Percentiles rank a stretch among this genome's conserved stretches.
Conservation (phyloP, 2,888 invertebrate genomes). For the Scaptomyza reducta region DNA sequence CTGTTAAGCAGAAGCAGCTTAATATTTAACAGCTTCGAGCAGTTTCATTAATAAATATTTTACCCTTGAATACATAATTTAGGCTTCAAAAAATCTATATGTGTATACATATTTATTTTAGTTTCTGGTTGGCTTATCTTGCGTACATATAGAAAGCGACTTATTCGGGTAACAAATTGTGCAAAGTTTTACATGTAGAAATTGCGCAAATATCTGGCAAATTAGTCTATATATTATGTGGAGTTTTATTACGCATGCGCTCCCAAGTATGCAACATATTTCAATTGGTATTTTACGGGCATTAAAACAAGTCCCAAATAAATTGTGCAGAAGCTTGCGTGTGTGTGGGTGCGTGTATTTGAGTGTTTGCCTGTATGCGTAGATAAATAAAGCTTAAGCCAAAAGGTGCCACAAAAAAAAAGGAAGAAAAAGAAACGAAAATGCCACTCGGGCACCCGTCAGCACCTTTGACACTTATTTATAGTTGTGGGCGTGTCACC, state of each 20-base stretch:
- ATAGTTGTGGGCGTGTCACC: constrained; percentile 58
- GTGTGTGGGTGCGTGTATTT: not conserved
- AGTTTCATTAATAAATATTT: constrained; percentile 73
- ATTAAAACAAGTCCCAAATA: constrained; percentile 44
- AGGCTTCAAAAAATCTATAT: constrained; percentile 17
- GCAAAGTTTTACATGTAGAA: constrained; percentile 26
- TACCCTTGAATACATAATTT: constrained; percentile 47
- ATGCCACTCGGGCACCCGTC: constrained; percentile 30
- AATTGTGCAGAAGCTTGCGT: constrained; percentile 39
- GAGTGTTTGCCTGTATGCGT: constrained; percentile 4
- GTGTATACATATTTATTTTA: constrained; percentile 16
- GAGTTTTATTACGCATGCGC: constrained; percentile 53
- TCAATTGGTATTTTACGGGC: constrained; percentile 45
- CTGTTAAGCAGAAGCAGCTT: constrained; percentile 40
- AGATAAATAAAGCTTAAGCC: constrained; percentile 19
- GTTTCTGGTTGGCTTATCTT: constrained; percentile 13
- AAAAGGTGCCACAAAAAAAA: constrained; percentile 35
- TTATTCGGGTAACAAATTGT: constrained; percentile 32
- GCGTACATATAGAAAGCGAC: constrained; percentile 29
- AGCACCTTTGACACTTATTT: constrained; percentile 68
- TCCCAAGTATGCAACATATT: constrained; percentile 52
- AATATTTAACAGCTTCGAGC: constrained; percentile 62
- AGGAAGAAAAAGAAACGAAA: not conserved
- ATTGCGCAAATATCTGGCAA: constrained; percentile 55
- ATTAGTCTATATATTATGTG: constrained; percentile 57